Conservation (phyloP, 2,113 vertebrate genomes). For the Macheiramphus alcinus region DNA sequence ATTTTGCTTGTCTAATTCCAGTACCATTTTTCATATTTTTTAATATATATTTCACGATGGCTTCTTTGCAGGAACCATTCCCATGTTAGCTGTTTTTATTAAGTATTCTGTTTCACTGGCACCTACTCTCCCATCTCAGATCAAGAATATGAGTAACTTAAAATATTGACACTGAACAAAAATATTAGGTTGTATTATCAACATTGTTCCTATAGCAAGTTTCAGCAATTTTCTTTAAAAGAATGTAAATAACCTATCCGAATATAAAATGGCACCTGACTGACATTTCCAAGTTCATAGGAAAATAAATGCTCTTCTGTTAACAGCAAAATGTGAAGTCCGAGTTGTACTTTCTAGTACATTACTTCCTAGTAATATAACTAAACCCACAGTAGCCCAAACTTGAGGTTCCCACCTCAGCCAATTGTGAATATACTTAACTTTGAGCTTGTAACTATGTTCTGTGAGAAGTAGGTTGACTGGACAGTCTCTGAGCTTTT, state of each 20-base stretch:
- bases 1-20: not conserved
- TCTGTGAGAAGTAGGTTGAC: not conserved
- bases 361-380: not conserved
- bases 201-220: not conserved
- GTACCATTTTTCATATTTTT: not conserved
- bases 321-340: not conserved
- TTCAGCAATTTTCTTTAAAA: not conserved
- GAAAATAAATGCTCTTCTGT: not conserved
- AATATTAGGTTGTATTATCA: not conserved
- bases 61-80: not conserved
- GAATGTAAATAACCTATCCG: not conserved
- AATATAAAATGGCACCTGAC: not conserved
- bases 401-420: not conserved
- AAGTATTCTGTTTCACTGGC: not conserved
- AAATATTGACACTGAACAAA: not conserved
- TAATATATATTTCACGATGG: not conserved
- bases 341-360: not conserved
- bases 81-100: not conserved
- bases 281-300: not conserved
- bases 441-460: not conserved
- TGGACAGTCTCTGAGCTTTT: not conserved
- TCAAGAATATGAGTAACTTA: not conserved
- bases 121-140: not conserved
- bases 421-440: not conserved
- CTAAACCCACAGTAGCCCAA: not conserved